A percentile compares a stretch with the other conserved stretches of the same genome.
Evolutionary conservation across 2,113 vertebrate species (phyloP).

Genomic region (Theristicus caerulescens): DNA sequence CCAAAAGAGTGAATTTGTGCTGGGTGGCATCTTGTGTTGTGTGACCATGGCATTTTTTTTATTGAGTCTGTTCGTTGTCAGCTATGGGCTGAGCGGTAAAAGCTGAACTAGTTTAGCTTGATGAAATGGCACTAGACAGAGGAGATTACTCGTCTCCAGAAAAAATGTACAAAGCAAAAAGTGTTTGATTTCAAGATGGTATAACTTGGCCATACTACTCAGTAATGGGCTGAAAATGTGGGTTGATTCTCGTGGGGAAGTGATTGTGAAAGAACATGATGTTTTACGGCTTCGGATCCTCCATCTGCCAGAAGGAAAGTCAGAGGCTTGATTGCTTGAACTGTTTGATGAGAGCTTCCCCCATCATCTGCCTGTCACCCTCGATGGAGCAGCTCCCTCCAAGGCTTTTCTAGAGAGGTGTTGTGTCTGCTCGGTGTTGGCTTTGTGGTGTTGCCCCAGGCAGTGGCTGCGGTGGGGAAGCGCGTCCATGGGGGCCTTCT

Average conservation of each 20-base stretch:
- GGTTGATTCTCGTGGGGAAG: not conserved
- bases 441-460: not conserved
- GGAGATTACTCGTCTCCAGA: not conserved
- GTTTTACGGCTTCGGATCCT: not conserved
- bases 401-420: not conserved
- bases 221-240: not conserved
- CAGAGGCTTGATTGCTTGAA: not conserved
- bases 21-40: not conserved
- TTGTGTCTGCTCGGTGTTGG: not conserved
- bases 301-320: not conserved
- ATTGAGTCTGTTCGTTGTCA: not conserved
- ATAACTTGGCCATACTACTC: not conserved
- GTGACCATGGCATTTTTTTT: not conserved
- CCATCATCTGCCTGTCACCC: not conserved
- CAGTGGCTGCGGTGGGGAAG: not conserved
- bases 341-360: not conserved
- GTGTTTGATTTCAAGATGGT: not conserved
- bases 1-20: not conserved
- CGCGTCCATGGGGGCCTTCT: accelerated
- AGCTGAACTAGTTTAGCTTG: not conserved
- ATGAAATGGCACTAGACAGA: not conserved
- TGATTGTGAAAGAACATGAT: not conserved
- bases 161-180: not conserved
- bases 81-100: not conserved
- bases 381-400: not conserved